A percentile compares a stretch with the other conserved stretches of the same genome.
These are phyloP conservation scores for Resseliella maxima DNA, from an alignment of 2,888 invertebrate genomes.

Conservation along the genomic window DNA sequence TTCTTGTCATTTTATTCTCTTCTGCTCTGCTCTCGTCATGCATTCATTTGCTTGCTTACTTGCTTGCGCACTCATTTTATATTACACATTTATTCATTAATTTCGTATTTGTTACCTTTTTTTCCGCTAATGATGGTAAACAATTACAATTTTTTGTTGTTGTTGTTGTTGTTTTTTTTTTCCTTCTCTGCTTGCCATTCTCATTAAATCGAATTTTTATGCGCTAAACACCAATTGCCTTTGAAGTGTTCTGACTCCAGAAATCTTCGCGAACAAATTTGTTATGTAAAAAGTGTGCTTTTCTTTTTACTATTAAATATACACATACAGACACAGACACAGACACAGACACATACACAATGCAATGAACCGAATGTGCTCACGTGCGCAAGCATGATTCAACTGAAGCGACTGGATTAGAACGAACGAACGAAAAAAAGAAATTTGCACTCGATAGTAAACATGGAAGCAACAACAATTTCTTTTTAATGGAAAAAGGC, in stretches of 20 bases:
- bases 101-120: constrained; percentile 38
- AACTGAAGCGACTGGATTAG: constrained; percentile 23
- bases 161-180: too few relatives aligned
- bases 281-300: constrained; percentile 31
- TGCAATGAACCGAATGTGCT: constrained; percentile 51
- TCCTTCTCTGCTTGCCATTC: background rate
- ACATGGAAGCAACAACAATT: background rate
- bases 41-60: background rate
- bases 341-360: too few relatives aligned
- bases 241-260: constrained; percentile 16
- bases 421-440: too few relatives aligned
- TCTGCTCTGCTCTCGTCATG: background rate
- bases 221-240: constrained; percentile 44
- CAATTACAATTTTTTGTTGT: constrained; percentile 32
- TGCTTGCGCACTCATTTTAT: background rate
- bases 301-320: background rate
- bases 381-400: constrained; percentile 46
- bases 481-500: constrained; percentile 23
- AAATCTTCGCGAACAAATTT: constrained; percentile 21
- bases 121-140: constrained; percentile 51
- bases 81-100: constrained; percentile 33
- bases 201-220: constrained; percentile 44
- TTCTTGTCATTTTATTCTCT: constrained; percentile 2
- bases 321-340: too few relatives aligned
- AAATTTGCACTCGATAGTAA: background rate